Evolutionary conservation across 53 echinoderm and acorn worm genomes (phyloP).

Genomic region (Arbacia lixula): DNA sequence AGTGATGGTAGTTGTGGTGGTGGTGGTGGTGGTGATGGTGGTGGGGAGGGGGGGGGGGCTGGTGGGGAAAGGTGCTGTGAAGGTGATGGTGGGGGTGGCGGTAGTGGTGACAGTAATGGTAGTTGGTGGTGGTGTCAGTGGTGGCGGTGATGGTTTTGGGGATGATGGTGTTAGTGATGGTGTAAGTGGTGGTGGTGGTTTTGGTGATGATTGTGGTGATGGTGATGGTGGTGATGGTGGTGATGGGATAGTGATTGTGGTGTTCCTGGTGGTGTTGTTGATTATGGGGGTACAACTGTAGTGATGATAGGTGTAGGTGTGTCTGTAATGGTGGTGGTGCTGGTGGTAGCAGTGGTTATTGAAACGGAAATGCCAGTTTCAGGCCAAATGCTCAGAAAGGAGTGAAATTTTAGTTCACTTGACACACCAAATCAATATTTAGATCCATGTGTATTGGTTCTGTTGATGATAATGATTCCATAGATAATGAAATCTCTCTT

Average conservation of each 20-base stretch:
- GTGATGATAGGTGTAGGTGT: background rate
- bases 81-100: background rate
- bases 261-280: background rate
- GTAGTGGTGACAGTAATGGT: background rate
- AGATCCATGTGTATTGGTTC: background rate
- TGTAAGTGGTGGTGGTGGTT: background rate
- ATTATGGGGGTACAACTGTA: background rate
- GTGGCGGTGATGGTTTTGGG: background rate
- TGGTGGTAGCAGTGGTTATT: background rate
- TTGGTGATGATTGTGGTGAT: background rate
- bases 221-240: background rate
- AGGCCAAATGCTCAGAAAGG: too few species aligned
- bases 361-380: too few species aligned
- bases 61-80: background rate
- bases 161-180: background rate
- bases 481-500: background rate
- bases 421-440: too few species aligned
- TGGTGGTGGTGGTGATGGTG: background rate
- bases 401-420: too few species aligned
- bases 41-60: background rate
- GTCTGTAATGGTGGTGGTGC: background rate
- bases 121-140: background rate
- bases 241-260: background rate
- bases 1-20: background rate
- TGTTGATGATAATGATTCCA: background rate